Percentiles rank a stretch among this genome's conserved stretches.
phyloP scores from a whole-genome alignment of 2,888 invertebrate genomes.

The Eupithecia insigniata region DNA sequence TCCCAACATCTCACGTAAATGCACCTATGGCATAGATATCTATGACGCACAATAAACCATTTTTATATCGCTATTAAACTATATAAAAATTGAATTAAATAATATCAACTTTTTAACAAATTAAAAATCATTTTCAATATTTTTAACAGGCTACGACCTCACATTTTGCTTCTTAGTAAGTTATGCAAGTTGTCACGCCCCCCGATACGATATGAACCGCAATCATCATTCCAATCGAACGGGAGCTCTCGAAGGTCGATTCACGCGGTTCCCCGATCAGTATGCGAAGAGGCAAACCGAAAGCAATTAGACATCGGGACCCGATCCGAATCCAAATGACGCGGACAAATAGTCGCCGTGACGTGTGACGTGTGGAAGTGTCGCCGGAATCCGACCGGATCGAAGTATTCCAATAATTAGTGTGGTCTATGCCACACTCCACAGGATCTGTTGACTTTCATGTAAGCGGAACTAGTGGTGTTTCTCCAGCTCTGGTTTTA shows the following conservation, averaged over 20 bases:
- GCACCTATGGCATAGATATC: too few relatives aligned
- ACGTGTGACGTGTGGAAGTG: slow-evolving; percentile 50
- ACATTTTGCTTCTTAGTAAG: not conserved
- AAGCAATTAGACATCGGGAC: slow-evolving; percentile 73
- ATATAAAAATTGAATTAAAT: too few relatives aligned
- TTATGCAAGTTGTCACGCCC: not conserved
- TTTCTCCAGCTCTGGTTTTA: not conserved
- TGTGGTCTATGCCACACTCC: slow-evolving; percentile 3
- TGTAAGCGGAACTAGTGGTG: not conserved
- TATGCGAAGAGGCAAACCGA: slow-evolving; percentile 65
- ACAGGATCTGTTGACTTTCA: not conserved
- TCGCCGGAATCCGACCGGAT: slow-evolving; percentile 50
- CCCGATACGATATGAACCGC: not conserved
- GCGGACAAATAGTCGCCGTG: slow-evolving; percentile 42
- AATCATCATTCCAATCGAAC: slow-evolving; percentile 12
- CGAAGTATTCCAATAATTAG: not conserved
- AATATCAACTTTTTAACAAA: too few relatives aligned
- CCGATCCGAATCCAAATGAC: slow-evolving; percentile 68
- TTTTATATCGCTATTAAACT: too few relatives aligned
- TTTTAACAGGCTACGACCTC: not conserved
- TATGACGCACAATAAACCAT: too few relatives aligned
- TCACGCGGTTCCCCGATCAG: slow-evolving; percentile 48
- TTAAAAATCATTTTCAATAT: too few relatives aligned
- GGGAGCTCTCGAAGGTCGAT: slow-evolving; percentile 9
- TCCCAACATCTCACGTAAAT: too few relatives aligned